Conservation (phyloP, 2,113 vertebrate genomes). For the Mirza zaza region DNA sequence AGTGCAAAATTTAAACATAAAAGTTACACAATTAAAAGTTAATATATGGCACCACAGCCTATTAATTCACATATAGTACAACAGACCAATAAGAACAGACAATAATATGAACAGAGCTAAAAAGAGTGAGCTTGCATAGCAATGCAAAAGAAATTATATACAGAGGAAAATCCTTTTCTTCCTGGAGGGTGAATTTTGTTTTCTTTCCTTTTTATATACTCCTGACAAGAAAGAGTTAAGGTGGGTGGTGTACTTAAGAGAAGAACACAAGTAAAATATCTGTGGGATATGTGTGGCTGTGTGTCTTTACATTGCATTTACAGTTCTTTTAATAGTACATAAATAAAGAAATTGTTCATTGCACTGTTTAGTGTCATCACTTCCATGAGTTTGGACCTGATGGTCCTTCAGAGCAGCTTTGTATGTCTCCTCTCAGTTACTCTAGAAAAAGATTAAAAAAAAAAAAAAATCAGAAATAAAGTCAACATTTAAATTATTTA, state of each 20-base stretch:
- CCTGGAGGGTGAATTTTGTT: conserved; percentile 84
- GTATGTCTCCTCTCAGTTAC: conserved; percentile 88
- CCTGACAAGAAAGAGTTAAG: conserved; percentile 92
- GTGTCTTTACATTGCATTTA: conserved; percentile 99
- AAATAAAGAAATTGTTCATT: conserved; percentile 93
- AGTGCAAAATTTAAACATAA: conserved; percentile 99
- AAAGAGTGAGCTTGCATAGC: conserved; percentile 98
- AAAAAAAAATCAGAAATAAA: conserved; percentile 36
- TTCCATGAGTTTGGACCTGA: conserved; percentile 88
- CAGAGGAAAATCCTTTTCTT: conserved; percentile 91
- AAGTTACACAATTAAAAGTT: conserved; percentile 95
- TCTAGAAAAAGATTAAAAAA: conserved; percentile 88
- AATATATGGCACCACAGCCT: conserved; percentile 99
- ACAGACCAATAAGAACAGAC: conserved; percentile 94
- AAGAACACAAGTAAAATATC: conserved; percentile 91
- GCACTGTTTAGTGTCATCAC: conserved; percentile 89
- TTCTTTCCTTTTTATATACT: conserved; percentile 85
- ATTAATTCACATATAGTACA: conserved; percentile 99
- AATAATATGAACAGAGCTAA: conserved; percentile 92
- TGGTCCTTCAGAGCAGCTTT: conserved; percentile 88
- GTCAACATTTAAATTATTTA: neutral
- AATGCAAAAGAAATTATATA: conserved; percentile 99
- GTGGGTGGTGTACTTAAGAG: conserved; percentile 94
- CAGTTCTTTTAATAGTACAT: conserved; percentile 93
- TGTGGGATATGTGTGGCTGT: conserved; percentile 95